Percentiles rank a stretch among this genome's conserved stretches.
These are phyloP conservation scores for Diadema setosum DNA, from an alignment of 35 echinoderm and acorn worm genomes.

Conservation along the genomic window DNA sequence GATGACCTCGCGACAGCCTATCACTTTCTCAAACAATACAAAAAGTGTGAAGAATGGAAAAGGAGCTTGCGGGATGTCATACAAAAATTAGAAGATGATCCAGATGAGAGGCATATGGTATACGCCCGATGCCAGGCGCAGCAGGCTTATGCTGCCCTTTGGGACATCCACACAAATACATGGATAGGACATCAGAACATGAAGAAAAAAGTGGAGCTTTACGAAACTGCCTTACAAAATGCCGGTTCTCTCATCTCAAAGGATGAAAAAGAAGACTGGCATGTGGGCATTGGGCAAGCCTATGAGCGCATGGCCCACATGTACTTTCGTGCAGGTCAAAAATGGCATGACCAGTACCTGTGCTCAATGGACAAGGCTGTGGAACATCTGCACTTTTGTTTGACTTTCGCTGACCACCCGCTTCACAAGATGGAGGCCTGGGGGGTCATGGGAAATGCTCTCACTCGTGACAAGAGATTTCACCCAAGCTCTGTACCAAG, in stretches of 20 bases:
- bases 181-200: background rate
- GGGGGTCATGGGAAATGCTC: background rate
- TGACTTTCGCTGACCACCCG: background rate
- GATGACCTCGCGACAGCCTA: background rate
- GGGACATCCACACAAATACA: background rate
- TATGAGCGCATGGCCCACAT: conserved; percentile 3
- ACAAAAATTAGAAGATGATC: background rate
- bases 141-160: background rate
- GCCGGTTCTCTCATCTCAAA: background rate
- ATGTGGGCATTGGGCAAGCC: background rate
- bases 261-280: background rate
- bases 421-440: background rate
- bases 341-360: background rate
- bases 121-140: background rate
- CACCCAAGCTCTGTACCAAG: background rate
- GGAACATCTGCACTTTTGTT: background rate
- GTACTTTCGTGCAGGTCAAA: background rate
- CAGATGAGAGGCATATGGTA: background rate
- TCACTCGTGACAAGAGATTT: background rate
- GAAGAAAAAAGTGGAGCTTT: background rate
- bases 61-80: background rate
- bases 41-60: background rate
- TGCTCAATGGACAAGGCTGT: background rate
- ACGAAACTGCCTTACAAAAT: background rate
- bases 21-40: background rate